A percentile compares a stretch with the other conserved stretches of the same genome.
These are phyloP conservation scores for Ligdia adustata DNA, from an alignment of 2,888 invertebrate genomes.

Conservation along the genomic window DNA sequence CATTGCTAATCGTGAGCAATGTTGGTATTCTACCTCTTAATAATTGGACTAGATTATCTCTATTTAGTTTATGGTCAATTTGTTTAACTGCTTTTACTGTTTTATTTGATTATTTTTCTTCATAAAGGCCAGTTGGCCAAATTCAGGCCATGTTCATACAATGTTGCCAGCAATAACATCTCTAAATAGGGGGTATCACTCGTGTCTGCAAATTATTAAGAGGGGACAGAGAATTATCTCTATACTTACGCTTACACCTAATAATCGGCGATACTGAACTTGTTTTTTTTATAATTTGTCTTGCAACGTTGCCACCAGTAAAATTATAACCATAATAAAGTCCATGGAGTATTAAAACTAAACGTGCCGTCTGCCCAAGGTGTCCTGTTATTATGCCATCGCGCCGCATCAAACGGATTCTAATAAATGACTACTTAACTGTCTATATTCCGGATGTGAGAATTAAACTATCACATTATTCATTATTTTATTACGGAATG, in stretches of 20 bases:
- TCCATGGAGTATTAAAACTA: constrained; percentile 37
- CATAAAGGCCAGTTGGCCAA: no score
- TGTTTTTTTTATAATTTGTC: constrained; percentile 6
- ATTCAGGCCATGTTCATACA: no score
- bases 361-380: constrained; percentile 50
- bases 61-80: no score
- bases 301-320: constrained; percentile 8
- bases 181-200: no score
- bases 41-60: no score
- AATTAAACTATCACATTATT: constrained; percentile 74
- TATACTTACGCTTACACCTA: constrained; percentile 2
- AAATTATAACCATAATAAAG: constrained; percentile 26
- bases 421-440: constrained; percentile 49
- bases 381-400: constrained; percentile 55
- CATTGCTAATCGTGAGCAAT: no score
- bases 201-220: no score
- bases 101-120: no score
- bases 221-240: no score
- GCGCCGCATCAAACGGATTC: constrained; percentile 59
- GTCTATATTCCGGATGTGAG: constrained; percentile 62
- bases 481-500: constrained; percentile 65
- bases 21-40: no score
- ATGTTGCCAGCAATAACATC: no score
- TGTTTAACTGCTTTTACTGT: no score
- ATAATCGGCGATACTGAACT: neutral